phyloP scores from a whole-genome alignment of 2,888 invertebrate species.

The Lepidocyrtinus sp. region DNA sequence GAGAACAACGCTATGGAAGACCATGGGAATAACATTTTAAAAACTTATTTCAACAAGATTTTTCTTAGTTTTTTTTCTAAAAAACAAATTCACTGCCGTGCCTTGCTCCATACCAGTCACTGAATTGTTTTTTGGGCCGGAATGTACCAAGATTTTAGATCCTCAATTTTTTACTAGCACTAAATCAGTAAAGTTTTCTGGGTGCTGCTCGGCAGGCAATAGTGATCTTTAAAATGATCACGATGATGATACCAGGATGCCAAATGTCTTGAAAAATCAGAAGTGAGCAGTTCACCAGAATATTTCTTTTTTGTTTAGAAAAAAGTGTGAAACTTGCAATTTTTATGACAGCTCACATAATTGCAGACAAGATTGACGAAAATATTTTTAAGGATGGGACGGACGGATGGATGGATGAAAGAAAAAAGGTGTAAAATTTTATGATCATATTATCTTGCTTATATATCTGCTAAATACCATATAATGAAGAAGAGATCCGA shows the following conservation, averaged over 20 bases:
- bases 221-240: not conserved
- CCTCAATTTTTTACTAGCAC: not conserved
- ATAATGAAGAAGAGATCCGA: constrained; percentile 15
- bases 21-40: not conserved
- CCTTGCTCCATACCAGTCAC: not conserved
- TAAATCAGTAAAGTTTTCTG: constrained; percentile 15
- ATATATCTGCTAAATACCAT: constrained; percentile 27
- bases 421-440: constrained; percentile 53
- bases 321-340: constrained; percentile 56
- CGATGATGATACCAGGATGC: constrained; percentile 30
- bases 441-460: constrained; percentile 43
- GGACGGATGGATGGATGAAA: not conserved
- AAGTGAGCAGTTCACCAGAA: constrained; percentile 29
- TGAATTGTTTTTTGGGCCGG: not conserved
- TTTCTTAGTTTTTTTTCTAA: not conserved
- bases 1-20: not conserved
- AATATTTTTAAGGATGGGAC: constrained; percentile 43
- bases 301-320: constrained; percentile 33
- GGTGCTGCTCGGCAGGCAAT: not conserved
- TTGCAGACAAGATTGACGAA: constrained; percentile 48
- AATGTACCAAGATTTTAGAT: not conserved
- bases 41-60: too few species aligned
- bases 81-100: not conserved
- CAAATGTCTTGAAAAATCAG: constrained; percentile 36
- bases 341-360: constrained; percentile 58